Base-by-base conservation (phyloP, 2,797 vertebrate species). In the Pipistrellus kuhlii region DNA sequence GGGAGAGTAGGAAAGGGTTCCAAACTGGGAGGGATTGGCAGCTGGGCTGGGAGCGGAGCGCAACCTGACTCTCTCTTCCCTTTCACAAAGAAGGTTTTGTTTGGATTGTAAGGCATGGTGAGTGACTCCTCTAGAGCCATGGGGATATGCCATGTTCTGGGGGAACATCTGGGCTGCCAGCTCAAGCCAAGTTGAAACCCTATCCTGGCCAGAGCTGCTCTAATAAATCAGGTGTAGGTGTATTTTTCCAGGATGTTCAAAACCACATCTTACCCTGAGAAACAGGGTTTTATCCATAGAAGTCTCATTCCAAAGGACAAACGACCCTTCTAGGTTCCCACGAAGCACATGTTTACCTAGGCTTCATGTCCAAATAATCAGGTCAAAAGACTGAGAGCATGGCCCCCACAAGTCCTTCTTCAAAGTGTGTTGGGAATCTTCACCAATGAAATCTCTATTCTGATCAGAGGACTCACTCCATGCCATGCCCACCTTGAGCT, bases 211-310 rank as follows among this genome's bases (percentile, higher is more conserved):
- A 96, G 85, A 72, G 95, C 88, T 96, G 94, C 96, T 97, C 96
- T 97, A 96, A 94, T 94, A 97, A 98, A 98, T 98, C 98, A 98
- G 98, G 98, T 98, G 97, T 97, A 98, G 98, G 98, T 98, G 96
- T 94, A 96, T 98, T 98, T 98, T 95, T 95, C 68, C 53, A 97
- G 97, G 96, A 97, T 96, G 98, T 97, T 97, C 97, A 97, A 98
- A 98, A 98, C 98, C 98, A 98, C 98, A 98, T 98, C 97, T 98
- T 97, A 98, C 95, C 89, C 12, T 51, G 90, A 97, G 97, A 98
- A 98, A 98, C 93, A 14, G 83, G 91, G 95, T 97, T 97, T 97
- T 97, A 95, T 97, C 97, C 97, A 97, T 97, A 96, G 96, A 95
- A 95, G 72, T 78, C 97, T 97, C 95, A 89, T 97, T 97, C 97